Percentiles rank a stretch among this genome's conserved stretches.
Conservation (phyloP, 2,888 invertebrate genomes). For the Tiphia femorata region DNA sequence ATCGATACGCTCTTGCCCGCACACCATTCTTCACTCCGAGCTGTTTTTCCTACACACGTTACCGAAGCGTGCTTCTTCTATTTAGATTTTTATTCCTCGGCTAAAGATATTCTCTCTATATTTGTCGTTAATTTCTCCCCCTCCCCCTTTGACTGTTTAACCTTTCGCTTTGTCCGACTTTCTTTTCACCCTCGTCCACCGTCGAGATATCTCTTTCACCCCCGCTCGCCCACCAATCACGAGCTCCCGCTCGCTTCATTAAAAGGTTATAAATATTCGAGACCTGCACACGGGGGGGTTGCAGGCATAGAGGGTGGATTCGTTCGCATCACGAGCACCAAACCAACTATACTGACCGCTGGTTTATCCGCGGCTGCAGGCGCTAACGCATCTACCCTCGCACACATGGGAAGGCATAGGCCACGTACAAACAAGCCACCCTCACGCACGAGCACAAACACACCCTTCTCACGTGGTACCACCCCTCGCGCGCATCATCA, state of each 20-base stretch:
- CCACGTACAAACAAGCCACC: no score
- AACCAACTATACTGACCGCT: conserved; percentile 20
- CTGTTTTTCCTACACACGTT: background rate
- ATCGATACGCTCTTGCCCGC: background rate
- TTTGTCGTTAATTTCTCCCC: no score
- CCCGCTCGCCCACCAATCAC: background rate
- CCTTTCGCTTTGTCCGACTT: no score
- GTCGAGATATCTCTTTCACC: no score
- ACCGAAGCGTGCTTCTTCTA: background rate
- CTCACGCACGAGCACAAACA: no score
- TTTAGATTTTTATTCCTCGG: no score
- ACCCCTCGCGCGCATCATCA: no score
- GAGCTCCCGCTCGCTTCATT: background rate
- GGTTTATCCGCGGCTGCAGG: conserved; percentile 23
- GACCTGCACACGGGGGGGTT: background rate
- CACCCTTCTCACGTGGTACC: no score
- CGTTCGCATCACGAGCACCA: no score
- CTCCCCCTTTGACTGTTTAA: no score
- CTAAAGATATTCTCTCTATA: no score
- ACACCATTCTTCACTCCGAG: background rate
- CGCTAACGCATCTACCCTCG: conserved; percentile 17
- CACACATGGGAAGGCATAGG: background rate
- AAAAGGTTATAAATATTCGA: background rate
- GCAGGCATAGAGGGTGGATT: background rate
- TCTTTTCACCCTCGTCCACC: no score